Base-by-base conservation (phyloP, 2,888 invertebrate genomes). In the Uropetala carovei region DNA sequence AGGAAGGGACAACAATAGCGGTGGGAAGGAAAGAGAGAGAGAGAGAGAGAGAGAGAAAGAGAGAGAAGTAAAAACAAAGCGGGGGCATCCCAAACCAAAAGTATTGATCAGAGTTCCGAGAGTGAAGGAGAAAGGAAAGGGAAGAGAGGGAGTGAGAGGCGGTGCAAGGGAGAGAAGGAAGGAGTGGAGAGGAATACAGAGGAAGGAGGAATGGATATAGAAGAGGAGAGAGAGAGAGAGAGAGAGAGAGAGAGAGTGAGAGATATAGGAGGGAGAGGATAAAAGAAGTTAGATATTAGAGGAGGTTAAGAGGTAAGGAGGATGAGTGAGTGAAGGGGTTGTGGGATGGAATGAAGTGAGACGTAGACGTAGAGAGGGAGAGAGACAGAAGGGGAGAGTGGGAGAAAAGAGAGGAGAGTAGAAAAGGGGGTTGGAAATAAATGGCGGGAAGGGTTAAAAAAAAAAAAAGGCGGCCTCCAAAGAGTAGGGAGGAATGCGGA, bases 1-100 rank as follows among this genome's bases (percentile, higher is more conserved):
- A 68, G 75, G 75, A 75, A 75, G 75, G 75, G 75, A 75, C 75
- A 75, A 75, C 75, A 75, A 75, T 75, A 75, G 68, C 68, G 18
- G 22, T 14, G 64, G 68, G 64, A 64, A 75, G 75, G 27, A 75
- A 75, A 5, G 16, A 60, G 27, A 60, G 86, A 59, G 58, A 58
- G 43, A 85, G 85, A 22, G 58, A 86, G 5, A 60, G n/a, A 75
- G 22, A 27, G 13, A 60, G 14, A 60, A 59, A 86, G 58, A n/a
- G 43, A 85, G 85, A 22, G 58, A 86, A 13, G 86, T 57, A 75
- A 75, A 22, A 75, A 75, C 75, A 75, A 75, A 75, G 27, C 57
- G 56, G 85, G n/a, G 85, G 85, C 22, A 58, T 75, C 75, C 68
- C 75, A 27, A 75, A 68, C 68, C 68, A 68, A 68, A 68, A 75